Conservation (phyloP, 2,113 vertebrate species). For the Leptocoma aspasia region DNA sequence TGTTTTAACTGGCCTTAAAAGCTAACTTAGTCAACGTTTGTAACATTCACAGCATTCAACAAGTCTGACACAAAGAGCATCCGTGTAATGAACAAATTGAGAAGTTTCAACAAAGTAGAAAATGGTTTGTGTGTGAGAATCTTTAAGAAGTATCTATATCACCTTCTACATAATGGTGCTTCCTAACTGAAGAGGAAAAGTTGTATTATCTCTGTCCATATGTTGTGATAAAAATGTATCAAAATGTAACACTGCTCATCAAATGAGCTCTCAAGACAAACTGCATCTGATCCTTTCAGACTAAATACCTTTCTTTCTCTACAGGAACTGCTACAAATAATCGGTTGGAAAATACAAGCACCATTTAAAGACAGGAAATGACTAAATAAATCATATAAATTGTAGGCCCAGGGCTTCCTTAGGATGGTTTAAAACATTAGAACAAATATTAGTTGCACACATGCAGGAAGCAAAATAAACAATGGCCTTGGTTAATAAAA, state of each 20-base stretch:
- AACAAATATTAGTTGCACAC: background rate
- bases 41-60: background rate
- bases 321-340: background rate
- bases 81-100: rapidly evolving
- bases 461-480: background rate
- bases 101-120: background rate
- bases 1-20: background rate
- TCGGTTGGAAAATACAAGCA: background rate
- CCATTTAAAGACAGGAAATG: background rate
- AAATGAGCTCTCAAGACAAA: background rate
- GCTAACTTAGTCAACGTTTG: background rate
- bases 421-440: background rate
- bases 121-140: background rate
- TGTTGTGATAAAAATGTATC: background rate
- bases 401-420: background rate
- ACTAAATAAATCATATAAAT: background rate
- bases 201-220: background rate
- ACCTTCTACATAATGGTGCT: background rate
- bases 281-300: background rate
- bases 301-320: background rate
- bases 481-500: background rate
- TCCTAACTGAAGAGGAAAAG: background rate
- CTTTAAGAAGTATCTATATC: background rate
- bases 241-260: background rate
- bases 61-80: background rate